Conservation (phyloP, 2,888 invertebrate species). For the Pachymerium ferrugineum region DNA sequence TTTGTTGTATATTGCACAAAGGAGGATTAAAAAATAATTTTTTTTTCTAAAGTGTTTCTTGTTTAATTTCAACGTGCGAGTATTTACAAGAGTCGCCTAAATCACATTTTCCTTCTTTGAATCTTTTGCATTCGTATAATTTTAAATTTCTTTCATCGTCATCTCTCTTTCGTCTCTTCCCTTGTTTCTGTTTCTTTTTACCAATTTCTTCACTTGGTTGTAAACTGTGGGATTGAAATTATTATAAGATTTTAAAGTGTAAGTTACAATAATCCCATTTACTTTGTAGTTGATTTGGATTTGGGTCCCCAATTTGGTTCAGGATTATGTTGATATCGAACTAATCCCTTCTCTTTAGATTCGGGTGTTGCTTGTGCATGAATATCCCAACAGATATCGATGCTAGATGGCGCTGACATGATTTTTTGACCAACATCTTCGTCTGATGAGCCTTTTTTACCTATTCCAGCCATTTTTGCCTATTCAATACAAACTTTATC, state of each 20-base stretch:
- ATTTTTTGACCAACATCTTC: constrained; percentile 31
- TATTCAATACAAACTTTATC: neutral
- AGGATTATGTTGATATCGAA: constrained; percentile 83
- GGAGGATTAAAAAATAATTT: too few species aligned
- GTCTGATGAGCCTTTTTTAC: constrained; percentile 35
- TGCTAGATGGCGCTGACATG: neutral
- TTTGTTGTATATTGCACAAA: too few species aligned
- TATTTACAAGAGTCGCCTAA: constrained; percentile 7
- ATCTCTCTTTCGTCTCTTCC: neutral
- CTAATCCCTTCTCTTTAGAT: constrained; percentile 64
- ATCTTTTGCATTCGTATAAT: neutral
- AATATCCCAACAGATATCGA: constrained; percentile 52
- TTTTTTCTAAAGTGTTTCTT: too few species aligned
- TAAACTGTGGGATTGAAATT: neutral
- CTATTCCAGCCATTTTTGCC: neutral
- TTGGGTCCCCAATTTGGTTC: constrained; percentile 88
- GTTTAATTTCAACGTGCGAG: neutral
- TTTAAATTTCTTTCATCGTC: neutral
- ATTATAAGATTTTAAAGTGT: neutral
- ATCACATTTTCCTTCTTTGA: constrained; percentile 12
- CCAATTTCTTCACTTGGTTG: neutral
- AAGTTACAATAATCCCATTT: neutral
- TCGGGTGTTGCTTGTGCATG: constrained; percentile 71
- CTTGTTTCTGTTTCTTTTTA: constrained; percentile 12
- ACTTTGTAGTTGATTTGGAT: constrained; percentile 70